Conservation (phyloP, 2,113 vertebrate species). For the Varanus komodoensis region DNA sequence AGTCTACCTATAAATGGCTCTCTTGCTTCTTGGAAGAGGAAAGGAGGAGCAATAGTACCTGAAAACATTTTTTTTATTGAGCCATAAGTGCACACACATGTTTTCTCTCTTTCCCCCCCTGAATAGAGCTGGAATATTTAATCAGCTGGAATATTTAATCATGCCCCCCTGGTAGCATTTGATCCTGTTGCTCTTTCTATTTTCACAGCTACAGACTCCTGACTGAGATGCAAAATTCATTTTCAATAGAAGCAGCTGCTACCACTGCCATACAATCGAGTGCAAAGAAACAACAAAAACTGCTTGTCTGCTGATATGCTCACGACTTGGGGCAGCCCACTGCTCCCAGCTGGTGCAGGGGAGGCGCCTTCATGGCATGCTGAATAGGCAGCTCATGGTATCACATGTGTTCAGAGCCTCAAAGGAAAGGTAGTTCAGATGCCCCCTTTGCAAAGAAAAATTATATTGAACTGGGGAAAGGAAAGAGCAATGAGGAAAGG, state of each 20-base stretch:
- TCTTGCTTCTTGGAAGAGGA: neutral
- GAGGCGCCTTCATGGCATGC: neutral
- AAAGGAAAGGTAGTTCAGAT: neutral
- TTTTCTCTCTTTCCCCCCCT: neutral
- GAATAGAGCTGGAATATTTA: slow-evolving; percentile 15
- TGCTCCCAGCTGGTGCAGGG: neutral
- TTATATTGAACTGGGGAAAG: neutral
- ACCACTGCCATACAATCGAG: slow-evolving; percentile 16
- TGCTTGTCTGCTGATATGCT: neutral
- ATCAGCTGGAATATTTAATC: slow-evolving; percentile 18
- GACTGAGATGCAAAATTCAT: slow-evolving; percentile 21
- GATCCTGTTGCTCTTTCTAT: neutral
- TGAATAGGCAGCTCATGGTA: neutral
- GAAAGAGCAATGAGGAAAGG: neutral
- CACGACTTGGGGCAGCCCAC: neutral
- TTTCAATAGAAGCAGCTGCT: slow-evolving; percentile 27
- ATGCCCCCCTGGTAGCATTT: neutral
- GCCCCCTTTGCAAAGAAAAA: neutral
- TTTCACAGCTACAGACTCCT: slow-evolving; percentile 4
- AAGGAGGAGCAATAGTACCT: neutral
- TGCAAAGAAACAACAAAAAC: slow-evolving; percentile 12
- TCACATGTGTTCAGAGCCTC: neutral
- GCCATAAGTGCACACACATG: neutral
- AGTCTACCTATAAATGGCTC: neutral
- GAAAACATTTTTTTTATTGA: neutral